phyloP scores from a whole-genome alignment of 1,140 invertebrate species.

The Platyscapa corneri region DNA sequence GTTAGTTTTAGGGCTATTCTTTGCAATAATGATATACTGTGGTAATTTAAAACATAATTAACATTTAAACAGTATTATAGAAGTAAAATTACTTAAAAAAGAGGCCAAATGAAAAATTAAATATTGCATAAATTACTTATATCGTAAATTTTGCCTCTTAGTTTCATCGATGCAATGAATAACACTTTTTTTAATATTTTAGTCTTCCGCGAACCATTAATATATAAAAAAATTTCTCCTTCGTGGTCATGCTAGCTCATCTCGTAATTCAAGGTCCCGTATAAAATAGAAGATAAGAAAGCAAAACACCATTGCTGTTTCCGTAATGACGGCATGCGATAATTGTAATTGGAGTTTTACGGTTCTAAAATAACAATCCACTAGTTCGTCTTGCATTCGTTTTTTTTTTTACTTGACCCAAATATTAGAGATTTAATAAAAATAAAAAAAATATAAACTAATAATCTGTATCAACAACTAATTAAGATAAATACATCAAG shows the following conservation, averaged over 20 bases:
- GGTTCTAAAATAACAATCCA: slow-evolving; percentile 23
- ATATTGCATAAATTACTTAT: slow-evolving; percentile 24
- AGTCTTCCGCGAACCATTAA: slow-evolving; percentile 5
- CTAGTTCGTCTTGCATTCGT: not conserved
- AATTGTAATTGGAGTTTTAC: slow-evolving; percentile 39
- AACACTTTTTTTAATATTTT: slow-evolving; percentile 13
- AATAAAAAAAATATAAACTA: not conserved
- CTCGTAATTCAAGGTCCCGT: slow-evolving; percentile 20
- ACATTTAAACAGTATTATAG: not conserved
- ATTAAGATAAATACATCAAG: not conserved
- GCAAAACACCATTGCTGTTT: not conserved
- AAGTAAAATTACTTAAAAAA: not conserved
- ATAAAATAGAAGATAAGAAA: not conserved
- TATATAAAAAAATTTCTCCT: not conserved
- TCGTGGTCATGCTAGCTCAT: not conserved
- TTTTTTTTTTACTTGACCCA: slow-evolving; percentile 37
- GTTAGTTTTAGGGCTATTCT: not conserved
- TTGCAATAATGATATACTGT: not conserved
- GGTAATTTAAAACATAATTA: not conserved
- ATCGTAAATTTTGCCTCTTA: slow-evolving; percentile 5
- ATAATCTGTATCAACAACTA: not conserved
- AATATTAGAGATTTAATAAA: not conserved
- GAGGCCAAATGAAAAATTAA: slow-evolving; percentile 4
- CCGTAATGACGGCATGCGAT: slow-evolving; percentile 6
- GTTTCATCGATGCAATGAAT: slow-evolving; percentile 10